phyloP scores from a whole-genome alignment of 2,797 vertebrate genomes.

The Sebastes paucispinis region DNA sequence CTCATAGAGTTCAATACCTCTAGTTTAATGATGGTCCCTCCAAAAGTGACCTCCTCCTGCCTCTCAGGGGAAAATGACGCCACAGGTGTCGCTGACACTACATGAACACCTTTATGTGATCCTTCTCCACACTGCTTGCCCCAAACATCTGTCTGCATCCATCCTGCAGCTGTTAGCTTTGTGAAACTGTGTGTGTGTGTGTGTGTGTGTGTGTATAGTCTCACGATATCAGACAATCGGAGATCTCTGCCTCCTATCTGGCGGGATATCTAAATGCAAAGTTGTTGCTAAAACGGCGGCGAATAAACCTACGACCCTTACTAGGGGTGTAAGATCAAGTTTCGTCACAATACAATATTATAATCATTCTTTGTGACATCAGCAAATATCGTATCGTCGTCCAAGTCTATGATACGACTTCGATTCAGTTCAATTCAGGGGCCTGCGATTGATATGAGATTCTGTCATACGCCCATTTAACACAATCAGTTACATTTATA shows the following conservation, averaged over 20 bases:
- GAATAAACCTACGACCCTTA: background rate
- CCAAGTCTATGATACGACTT: background rate
- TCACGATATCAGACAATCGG: background rate
- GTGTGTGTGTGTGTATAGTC: background rate
- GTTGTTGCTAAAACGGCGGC: too few species aligned
- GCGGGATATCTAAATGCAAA: too few species aligned
- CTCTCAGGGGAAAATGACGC: background rate
- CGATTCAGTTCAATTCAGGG: background rate
- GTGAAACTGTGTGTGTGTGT: background rate
- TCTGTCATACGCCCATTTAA: background rate
- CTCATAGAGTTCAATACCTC: background rate
- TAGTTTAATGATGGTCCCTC: conserved; percentile 36
- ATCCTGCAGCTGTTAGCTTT: conserved; percentile 5
- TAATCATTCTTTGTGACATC: background rate
- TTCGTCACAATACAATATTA: background rate
- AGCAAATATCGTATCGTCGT: background rate
- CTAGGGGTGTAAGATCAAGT: background rate
- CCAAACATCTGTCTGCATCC: conserved; percentile 22
- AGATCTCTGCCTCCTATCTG: background rate
- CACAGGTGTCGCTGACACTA: conserved; percentile 22
- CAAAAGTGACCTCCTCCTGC: conserved; percentile 42
- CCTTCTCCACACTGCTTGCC: background rate
- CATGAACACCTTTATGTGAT: background rate
- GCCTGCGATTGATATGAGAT: background rate
- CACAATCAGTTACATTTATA: background rate